Evolutionary conservation across 2,888 invertebrate species (phyloP), one percentile per base, ranked within the genome.

Genomic region (Aphodius granarius): DNA sequence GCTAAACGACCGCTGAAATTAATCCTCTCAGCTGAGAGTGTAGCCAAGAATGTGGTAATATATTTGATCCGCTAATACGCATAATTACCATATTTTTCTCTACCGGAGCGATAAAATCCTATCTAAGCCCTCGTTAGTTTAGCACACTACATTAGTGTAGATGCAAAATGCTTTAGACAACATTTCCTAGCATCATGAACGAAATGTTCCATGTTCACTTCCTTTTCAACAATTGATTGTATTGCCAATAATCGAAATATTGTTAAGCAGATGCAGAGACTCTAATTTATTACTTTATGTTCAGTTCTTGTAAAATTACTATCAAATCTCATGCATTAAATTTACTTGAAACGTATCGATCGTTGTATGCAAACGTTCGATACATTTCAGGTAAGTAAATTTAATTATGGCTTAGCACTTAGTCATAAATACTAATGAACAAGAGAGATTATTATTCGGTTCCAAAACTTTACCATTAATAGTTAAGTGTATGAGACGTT

Each of bases 1-100:
- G 21, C 66, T 73, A 73, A 73, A 73, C 23, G 73, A 65, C 66
- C 66, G 66, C 66, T 66, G 66, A 16, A 66, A 73, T 73, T 73
- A 73, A 73, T 73, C 73, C 73, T 21, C 15, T n/a, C 13, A 21
- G 73, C 4, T 17, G 65, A 65, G 65, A 65, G 65, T 18, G 65
- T 18, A 19, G 19, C 17, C 17, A 65, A 65, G 66, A 68, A 6
- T 68, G 68, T 15, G 6, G 68, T 68, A 68, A 68, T 68, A 21
- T 22, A 68, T 68, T 22, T 19, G 21, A 19, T 68, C 68, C 20
- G 15, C 21, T 68, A 68, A 68, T 68, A 68, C 19, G 43, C 43
- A 43, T 43, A 68, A 68, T 68, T 68, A 68, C 19, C 68, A 68
- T 68, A 19, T 68, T 19, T 22, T 68, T 68, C 43, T 3, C 43